phyloP scores from a whole-genome alignment of 2,797 vertebrate species.

The Zenarchopterus dispar region DNA sequence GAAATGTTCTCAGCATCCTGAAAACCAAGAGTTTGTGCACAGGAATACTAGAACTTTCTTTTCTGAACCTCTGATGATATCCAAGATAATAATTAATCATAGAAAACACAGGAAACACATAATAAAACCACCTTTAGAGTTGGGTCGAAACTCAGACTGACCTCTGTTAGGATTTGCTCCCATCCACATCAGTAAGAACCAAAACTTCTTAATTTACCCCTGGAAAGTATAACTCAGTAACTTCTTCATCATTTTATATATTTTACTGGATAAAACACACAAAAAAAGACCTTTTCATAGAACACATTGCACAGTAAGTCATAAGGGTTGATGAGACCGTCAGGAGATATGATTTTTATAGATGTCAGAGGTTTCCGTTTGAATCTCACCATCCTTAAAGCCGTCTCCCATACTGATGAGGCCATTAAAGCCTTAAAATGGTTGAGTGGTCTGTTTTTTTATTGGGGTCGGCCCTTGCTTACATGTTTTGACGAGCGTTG shows the following conservation, averaged over 20 bases:
- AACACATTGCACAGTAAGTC: conserved; percentile 13
- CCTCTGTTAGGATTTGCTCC: conserved; percentile 52
- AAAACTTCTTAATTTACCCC: conserved; percentile 50
- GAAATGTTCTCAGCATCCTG: too few relatives aligned
- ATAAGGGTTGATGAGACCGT: conserved; percentile 2
- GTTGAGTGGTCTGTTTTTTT: conserved; percentile 3
- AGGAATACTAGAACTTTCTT: too few relatives aligned
- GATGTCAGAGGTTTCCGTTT: conserved; percentile 18
- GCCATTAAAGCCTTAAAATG: conserved; percentile 8
- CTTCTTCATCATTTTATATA: conserved; percentile 56
- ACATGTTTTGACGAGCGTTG: not conserved
- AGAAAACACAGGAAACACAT: too few relatives aligned
- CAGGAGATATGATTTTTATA: too few relatives aligned
- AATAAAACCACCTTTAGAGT: too few relatives aligned
- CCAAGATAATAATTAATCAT: too few relatives aligned
- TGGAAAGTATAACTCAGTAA: conserved; percentile 53
- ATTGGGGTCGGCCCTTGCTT: conserved; percentile 6
- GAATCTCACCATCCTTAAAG: conserved; percentile 1
- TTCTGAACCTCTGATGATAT: too few relatives aligned
- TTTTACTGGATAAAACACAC: conserved; percentile 60
- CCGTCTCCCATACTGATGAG: conserved; percentile 10
- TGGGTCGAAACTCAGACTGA: conserved; percentile 43
- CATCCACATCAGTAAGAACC: conserved; percentile 45
- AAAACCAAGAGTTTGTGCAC: too few relatives aligned
- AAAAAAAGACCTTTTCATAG: conserved; percentile 51